Conservation (phyloP, 2,113 vertebrate genomes). For the Takifugu flavidus region DNA sequence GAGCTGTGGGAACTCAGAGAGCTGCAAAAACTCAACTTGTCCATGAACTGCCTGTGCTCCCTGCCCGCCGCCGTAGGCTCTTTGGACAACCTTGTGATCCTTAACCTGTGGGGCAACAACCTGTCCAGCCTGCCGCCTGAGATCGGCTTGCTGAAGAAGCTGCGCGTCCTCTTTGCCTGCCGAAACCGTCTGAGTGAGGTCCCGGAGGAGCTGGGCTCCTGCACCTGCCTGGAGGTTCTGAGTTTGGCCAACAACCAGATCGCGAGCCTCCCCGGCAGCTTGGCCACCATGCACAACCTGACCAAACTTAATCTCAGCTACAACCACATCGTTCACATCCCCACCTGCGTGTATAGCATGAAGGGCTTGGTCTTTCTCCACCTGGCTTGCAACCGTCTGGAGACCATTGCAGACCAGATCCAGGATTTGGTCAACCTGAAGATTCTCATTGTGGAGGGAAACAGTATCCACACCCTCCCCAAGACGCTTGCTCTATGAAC, state of each 20-base stretch:
- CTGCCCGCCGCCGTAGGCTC: conserved; percentile 80
- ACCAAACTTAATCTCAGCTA: conserved; percentile 92
- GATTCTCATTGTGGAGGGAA: conserved; percentile 89
- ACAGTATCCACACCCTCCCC: conserved; percentile 82
- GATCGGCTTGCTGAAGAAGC: conserved; percentile 82
- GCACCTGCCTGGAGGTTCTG: conserved; percentile 84
- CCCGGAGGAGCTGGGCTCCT: conserved; percentile 85
- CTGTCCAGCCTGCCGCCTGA: conserved; percentile 85
- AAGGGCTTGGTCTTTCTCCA: conserved; percentile 88
- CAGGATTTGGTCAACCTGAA: conserved; percentile 84
- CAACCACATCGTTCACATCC: conserved; percentile 86
- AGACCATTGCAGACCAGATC: conserved; percentile 88
- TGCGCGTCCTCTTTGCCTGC: conserved; percentile 87
- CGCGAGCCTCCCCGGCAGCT: conserved; percentile 78
- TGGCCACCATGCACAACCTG: conserved; percentile 76
- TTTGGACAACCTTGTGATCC: conserved; percentile 84
- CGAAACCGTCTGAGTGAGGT: conserved; percentile 86
- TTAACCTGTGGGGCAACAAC: conserved; percentile 87
- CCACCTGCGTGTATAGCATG: conserved; percentile 85
- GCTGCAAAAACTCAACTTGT: conserved; percentile 92
- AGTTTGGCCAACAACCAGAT: conserved; percentile 90
- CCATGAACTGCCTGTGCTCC: conserved; percentile 79
- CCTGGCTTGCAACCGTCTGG: conserved; percentile 86
- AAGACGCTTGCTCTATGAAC: conserved; percentile 82
- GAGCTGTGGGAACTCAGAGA: conserved; percentile 88